These are phyloP conservation scores for Drosophila greeni DNA, from an alignment of 2,888 invertebrate genomes.

Conservation along the genomic window DNA sequence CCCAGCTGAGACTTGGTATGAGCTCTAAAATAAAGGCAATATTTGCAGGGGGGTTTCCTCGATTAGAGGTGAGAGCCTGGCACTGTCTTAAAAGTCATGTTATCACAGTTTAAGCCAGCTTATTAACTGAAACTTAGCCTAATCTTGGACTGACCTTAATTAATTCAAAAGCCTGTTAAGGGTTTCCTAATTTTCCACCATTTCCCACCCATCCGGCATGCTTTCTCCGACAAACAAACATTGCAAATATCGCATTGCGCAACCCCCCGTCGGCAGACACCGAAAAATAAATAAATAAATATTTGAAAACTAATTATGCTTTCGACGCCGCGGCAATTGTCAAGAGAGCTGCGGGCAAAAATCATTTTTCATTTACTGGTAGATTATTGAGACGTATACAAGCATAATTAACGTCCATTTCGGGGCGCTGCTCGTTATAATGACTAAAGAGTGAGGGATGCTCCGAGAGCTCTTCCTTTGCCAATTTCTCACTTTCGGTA, in stretches of 20 bases:
- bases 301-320: conserved; percentile 43
- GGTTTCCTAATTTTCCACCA: background rate
- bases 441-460: conserved; percentile 26
- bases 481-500: conserved; percentile 35
- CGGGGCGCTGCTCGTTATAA: conserved; percentile 10
- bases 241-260: conserved; percentile 18
- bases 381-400: conserved; percentile 20
- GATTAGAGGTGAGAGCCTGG: background rate
- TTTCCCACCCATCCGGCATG: conserved; percentile 15
- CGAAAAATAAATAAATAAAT: conserved; percentile 28
- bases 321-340: conserved; percentile 16
- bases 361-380: conserved; percentile 34
- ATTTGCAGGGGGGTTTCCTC: conserved; percentile 6
- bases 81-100: background rate
- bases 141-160: background rate
- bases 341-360: conserved; percentile 13
- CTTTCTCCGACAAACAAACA: conserved; percentile 24
- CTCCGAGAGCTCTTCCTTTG: conserved; percentile 2
- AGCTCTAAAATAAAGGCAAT: background rate
- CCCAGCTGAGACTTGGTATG: conserved; percentile 9
- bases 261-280: conserved; percentile 15
- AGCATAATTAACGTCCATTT: conserved; percentile 30
- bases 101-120: background rate
- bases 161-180: background rate
- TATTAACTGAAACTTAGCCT: background rate